phyloP scores from a whole-genome alignment of 1,140 invertebrate species.

The Neodiprion lecontei region DNA sequence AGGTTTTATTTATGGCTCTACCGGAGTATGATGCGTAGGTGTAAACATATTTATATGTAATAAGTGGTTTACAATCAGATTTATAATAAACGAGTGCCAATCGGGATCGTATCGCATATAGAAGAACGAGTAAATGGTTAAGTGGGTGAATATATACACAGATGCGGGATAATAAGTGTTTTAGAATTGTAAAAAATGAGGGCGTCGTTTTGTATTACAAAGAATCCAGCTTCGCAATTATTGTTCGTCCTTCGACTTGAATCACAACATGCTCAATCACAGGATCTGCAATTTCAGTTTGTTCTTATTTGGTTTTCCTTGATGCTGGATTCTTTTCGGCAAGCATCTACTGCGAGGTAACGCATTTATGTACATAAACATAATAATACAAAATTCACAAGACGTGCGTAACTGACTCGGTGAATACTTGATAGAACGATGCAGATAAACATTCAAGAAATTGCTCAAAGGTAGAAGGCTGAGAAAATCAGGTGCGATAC shows the following conservation, averaged over 20 bases:
- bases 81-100: neutral
- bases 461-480: too few species aligned
- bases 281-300: neutral
- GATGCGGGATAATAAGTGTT: neutral
- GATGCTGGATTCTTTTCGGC: slow-evolving; percentile 1
- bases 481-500: too few species aligned
- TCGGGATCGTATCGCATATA: neutral
- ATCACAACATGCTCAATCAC: too few species aligned
- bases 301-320: neutral
- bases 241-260: too few species aligned
- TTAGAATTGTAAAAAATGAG: neutral
- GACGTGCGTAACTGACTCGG: too few species aligned
- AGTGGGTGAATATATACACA: neutral
- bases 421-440: too few species aligned
- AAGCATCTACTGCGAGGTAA: neutral
- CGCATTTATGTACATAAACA: too few species aligned
- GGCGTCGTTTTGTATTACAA: neutral
- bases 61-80: too few species aligned
- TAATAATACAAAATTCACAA: too few species aligned
- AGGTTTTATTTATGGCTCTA: neutral
- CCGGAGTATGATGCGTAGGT: neutral
- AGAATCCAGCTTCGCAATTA: neutral
- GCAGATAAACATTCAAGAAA: too few species aligned
- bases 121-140: neutral
- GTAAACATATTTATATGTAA: neutral